These are phyloP conservation scores for Ephialtes manifestator DNA, from an alignment of 2,888 invertebrate genomes.

Conservation along the genomic window DNA sequence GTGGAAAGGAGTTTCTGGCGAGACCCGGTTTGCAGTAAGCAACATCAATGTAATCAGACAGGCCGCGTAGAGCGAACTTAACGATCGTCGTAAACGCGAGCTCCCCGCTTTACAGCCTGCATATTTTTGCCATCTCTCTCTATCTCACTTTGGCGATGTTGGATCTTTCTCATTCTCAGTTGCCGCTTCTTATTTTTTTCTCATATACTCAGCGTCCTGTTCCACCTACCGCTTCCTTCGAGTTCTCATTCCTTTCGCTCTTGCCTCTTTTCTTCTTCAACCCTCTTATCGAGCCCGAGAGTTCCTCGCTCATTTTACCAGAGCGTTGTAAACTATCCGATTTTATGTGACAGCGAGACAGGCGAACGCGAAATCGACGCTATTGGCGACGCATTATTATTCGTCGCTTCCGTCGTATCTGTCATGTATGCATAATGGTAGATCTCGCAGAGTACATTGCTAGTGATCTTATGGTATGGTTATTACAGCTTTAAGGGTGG, in stretches of 20 bases:
- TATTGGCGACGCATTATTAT: conserved; percentile 20
- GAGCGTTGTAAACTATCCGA: conserved; percentile 76
- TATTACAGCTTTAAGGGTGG: not conserved
- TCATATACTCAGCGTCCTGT: conserved; percentile 25
- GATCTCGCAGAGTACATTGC: not conserved
- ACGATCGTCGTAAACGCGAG: conserved; percentile 82
- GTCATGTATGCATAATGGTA: conserved; percentile 4
- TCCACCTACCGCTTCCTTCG: conserved; percentile 32
- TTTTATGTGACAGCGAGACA: conserved; percentile 79
- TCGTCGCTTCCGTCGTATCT: conserved; percentile 7
- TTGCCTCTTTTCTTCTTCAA: conserved; percentile 33
- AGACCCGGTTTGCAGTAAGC: conserved; percentile 73
- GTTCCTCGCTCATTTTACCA: conserved; percentile 71
- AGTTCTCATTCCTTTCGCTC: conserved; percentile 17
- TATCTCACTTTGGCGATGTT: conserved; percentile 1
- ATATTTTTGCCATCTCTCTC: conserved; percentile 60
- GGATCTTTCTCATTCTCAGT: conserved; percentile 27
- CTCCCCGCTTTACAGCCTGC: conserved; percentile 79
- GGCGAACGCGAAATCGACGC: conserved; percentile 63
- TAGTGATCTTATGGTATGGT: not conserved
- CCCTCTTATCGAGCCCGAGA: conserved; percentile 28
- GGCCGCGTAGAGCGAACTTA: conserved; percentile 80
- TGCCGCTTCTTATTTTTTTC: conserved; percentile 51
- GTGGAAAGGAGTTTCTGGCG: conserved; percentile 43
- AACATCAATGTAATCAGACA: conserved; percentile 83